A percentile compares a stretch with the other conserved stretches of the same genome.
Conservation (phyloP, 2,113 vertebrate genomes). For the Sinocyclocheilus maitianheensis region DNA sequence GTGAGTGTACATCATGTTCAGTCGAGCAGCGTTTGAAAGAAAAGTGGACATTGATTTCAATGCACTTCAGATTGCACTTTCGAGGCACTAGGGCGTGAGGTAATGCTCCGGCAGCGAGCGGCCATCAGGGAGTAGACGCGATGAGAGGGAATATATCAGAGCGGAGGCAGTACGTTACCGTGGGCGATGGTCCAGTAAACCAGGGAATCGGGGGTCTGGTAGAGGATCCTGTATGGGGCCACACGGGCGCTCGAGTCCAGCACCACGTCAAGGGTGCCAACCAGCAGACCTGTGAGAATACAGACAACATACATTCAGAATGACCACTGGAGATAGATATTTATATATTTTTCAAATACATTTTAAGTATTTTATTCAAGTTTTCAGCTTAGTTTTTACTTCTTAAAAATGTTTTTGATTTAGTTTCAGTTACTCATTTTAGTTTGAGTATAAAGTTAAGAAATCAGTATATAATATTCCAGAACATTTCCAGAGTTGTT, state of each 20-base stretch:
- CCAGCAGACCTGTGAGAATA: constrained; percentile 83
- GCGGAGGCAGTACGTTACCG: constrained; percentile 72
- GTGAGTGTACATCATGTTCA: neutral
- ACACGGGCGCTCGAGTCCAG: constrained; percentile 96
- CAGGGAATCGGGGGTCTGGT: constrained; percentile 94
- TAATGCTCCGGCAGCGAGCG: constrained; percentile 61
- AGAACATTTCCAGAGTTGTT: neutral
- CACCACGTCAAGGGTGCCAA: constrained; percentile 95
- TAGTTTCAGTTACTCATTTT: neutral
- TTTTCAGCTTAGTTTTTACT: too few relatives aligned
- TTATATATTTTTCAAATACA: too few relatives aligned
- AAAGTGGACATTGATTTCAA: constrained; percentile 39
- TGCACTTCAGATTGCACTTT: too few relatives aligned
- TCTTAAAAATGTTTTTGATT: too few relatives aligned
- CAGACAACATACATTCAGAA: neutral
- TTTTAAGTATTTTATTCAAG: too few relatives aligned
- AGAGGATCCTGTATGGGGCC: constrained; percentile 93
- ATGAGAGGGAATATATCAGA: constrained; percentile 32
- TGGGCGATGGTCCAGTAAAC: constrained; percentile 95
- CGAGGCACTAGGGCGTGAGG: constrained; percentile 56
- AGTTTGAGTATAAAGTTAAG: neutral
- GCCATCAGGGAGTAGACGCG: constrained; percentile 40
- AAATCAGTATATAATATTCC: too few relatives aligned
- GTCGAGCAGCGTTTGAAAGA: constrained; percentile 11
- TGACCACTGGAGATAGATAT: too few relatives aligned